Evolutionary conservation across 1,140 invertebrate species (phyloP).

Genomic region (Gonatopus flavifemur): DNA sequence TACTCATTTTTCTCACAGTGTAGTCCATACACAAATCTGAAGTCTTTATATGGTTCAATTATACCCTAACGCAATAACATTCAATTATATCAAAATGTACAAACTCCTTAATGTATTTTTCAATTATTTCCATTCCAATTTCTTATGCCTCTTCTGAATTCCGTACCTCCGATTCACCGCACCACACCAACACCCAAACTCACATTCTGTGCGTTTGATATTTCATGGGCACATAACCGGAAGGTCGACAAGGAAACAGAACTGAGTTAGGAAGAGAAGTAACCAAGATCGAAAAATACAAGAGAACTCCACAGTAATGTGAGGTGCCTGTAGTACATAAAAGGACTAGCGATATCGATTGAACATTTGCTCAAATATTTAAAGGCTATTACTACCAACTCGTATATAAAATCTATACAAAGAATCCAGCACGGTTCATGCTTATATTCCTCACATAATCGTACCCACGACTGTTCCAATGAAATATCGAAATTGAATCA

Average conservation of each 20-base stretch:
- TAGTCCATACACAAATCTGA: too few species aligned
- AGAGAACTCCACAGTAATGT: slow-evolving; percentile 22
- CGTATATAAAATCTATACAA: slow-evolving; percentile 3
- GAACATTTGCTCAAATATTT: slow-evolving; percentile 52
- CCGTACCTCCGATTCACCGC: too few species aligned
- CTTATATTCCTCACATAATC: not conserved
- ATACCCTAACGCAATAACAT: too few species aligned
- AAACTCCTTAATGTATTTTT: too few species aligned
- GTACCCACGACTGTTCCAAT: too few species aligned
- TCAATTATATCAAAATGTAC: too few species aligned
- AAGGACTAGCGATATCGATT: slow-evolving; percentile 46
- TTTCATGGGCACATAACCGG: slow-evolving; percentile 43
- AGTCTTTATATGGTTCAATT: not conserved
- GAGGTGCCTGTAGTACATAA: slow-evolving; percentile 21
- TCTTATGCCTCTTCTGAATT: too few species aligned
- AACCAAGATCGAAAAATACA: slow-evolving; percentile 11
- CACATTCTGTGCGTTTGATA: slow-evolving; percentile 47
- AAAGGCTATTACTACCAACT: slow-evolving; percentile 42
- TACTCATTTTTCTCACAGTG: too few species aligned
- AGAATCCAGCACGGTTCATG: not conserved
- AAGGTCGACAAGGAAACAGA: slow-evolving; percentile 18
- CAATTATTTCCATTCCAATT: too few species aligned
- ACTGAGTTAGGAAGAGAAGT: slow-evolving; percentile 21
- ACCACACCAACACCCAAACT: too few species aligned
- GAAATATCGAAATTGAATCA: too few species aligned